Base-by-base conservation (phyloP, 2,888 invertebrate genomes). In the Therioaphis trifolii region DNA sequence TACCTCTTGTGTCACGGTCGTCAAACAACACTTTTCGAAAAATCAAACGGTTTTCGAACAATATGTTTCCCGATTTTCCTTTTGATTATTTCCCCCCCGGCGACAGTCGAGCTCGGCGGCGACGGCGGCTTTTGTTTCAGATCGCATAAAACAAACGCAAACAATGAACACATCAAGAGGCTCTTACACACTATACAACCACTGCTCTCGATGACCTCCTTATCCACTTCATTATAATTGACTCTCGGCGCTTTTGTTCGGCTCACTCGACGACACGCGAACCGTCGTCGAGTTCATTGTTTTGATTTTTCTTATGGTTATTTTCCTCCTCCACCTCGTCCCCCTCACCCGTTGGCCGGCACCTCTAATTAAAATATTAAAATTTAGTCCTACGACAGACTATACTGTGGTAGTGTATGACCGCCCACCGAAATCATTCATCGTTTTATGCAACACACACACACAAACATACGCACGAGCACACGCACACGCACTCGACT, bases 201-300 rank as follows among this genome's bases (percentile, higher is more conserved):
- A n/a, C 52, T 21, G 61, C 24, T 71, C 69, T 79, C 79, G 79
- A 79, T 69, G 79, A 69, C 79, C 80, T 80, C 80, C 71, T 80
- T 80, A 71, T 58, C 71, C 71, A 71, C 80, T 80, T 71, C 80
- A 71, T 80, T 80, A 80, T 80, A 80, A 80, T 80, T 80, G 80
- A 80, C 80, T 80, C 80, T 80, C 58, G 71, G 80, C 71, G 71
- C 80, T 71, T 80, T 69, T 80, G 80, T 80, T 80, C 11, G 43
- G 46, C 46, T 71, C 71, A 46, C 80, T 80, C 69, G 61, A 71
- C 58, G 71, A 80, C 71, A 80, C 71, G 71, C 80, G 46, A 80
- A 79, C 77, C 29, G 43, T 12, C 74, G 43, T 24, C 74, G 63
- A 63, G 63, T 77, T 63, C 63, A 77, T 77, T 66, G 77, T 77